Evolutionary conservation across 1,140 invertebrate species (phyloP), one percentile per base, ranked within the genome.

Genomic region (Hormaphis cornu): DNA sequence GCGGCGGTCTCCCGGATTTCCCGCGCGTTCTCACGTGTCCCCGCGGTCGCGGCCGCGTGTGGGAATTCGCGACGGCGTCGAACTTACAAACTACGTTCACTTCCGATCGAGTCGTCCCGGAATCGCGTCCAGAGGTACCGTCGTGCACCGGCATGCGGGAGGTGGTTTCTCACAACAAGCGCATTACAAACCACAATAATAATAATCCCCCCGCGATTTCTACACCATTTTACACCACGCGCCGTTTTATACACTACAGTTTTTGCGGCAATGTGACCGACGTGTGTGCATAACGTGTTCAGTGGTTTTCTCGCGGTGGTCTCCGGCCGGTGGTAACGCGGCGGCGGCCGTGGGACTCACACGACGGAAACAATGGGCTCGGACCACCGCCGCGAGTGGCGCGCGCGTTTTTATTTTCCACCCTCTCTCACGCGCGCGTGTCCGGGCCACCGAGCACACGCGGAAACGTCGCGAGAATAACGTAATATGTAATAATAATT

Each of bases 241-340:
- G 28, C 10, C 9, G 10, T 37, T 20, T n/a, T 1, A 44, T 28
- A 35, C 59, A 48, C 28, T 63, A 48, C 59, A 42, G 59, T 48
- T 42, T 63, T 63, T n/a, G 33, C 61, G 33, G 48, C 33, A 42
- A 42, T 66, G 59, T 48, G n/a, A 16, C 7, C 8, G 33, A 22
- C 20, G 35, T 16, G 35, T 16, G 18, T 16, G 33, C 22, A 30
- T 48, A 24, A 24, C 59, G 61, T 48, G 61, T 66, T 66, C 61
- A 66, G 20, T 66, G 61, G 50, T 66, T 66, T n/a, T n/a, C n/a
- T 66, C 61, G 61, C 61, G 61, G 61, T 66, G 61, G 61, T 66
- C 61, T 35, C 20, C n/a, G n/a, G n/a, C 5, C 46, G 54, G 35
- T 50, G 50, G 50, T 48, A n/a, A n/a, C n/a, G n/a, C n/a, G n/a